phyloP scores from a whole-genome alignment of 2,113 vertebrate genomes.

The Oncorhynchus kisutch region DNA sequence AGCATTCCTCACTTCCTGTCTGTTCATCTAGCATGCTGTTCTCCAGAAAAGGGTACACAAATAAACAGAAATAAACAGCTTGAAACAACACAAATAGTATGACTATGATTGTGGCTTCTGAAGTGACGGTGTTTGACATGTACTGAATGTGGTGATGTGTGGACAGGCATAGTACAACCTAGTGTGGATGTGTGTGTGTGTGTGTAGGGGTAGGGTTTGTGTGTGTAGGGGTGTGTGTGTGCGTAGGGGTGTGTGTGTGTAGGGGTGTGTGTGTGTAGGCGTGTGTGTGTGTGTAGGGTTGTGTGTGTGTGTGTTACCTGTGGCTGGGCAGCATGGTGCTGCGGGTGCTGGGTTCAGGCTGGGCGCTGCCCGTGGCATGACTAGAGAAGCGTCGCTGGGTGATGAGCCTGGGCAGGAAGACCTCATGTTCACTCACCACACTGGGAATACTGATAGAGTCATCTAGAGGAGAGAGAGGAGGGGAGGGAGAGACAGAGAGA shows the following conservation, averaged over 20 bases:
- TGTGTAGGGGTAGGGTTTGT: too few species aligned
- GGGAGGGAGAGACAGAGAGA: constrained; percentile 6
- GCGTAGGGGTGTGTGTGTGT: not conserved
- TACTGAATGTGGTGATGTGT: not conserved
- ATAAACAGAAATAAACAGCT: constrained; percentile 36
- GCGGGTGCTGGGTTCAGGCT: constrained; percentile 78
- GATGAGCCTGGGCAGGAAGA: constrained; percentile 85
- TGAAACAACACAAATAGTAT: constrained; percentile 48
- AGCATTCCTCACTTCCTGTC: too few species aligned
- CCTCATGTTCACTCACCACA: constrained; percentile 97
- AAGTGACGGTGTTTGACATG: not conserved
- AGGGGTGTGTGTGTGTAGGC: not conserved
- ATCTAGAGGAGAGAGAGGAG: constrained; percentile 69
- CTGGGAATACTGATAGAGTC: constrained; percentile 97
- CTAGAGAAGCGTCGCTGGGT: constrained; percentile 94
- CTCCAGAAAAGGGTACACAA: constrained; percentile 9
- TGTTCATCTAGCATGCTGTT: not conserved
- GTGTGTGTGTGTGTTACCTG: constrained; percentile 76
- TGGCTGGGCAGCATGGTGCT: constrained; percentile 92
- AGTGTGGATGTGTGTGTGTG: too few species aligned
- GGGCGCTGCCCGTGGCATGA: constrained; percentile 87
- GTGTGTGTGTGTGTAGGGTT: rapidly evolving
- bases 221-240: too few species aligned
- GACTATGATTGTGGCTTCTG: constrained; percentile 42
- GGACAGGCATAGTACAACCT: too few species aligned